Evolutionary conservation across 1,140 invertebrate genomes (phyloP).

Genomic region (Halyomorpha halys): DNA sequence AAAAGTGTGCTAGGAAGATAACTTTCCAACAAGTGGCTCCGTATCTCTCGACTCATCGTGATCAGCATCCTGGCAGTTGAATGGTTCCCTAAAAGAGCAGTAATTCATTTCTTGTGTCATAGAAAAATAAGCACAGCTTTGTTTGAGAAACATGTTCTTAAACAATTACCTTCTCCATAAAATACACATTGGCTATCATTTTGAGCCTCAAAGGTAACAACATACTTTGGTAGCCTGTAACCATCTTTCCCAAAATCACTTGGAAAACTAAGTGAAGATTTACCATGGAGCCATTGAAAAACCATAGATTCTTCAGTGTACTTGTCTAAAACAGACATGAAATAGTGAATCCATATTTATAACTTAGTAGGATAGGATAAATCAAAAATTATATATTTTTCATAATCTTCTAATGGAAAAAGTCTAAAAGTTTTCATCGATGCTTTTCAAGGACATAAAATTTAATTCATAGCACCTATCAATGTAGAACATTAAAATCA

Average conservation of each 20-base stretch:
- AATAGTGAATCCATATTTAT: too few relatives aligned
- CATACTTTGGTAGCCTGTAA: constrained; percentile 47
- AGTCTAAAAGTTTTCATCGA: too few relatives aligned
- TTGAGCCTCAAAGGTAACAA: constrained; percentile 45
- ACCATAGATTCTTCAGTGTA: constrained; percentile 45
- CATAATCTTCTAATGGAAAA: too few relatives aligned
- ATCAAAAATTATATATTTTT: too few relatives aligned
- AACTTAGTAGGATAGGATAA: too few relatives aligned
- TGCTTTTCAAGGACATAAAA: too few relatives aligned
- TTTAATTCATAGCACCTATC: too few relatives aligned
- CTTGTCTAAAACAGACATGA: constrained; percentile 44
- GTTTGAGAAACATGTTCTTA: too few relatives aligned
- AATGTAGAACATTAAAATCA: too few relatives aligned
- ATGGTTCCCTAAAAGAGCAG: constrained; percentile 40
- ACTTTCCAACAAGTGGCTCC: constrained; percentile 49
- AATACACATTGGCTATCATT: constrained; percentile 45
- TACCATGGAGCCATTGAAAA: constrained; percentile 44
- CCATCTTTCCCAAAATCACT: constrained; percentile 43
- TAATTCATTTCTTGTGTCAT: too few relatives aligned
- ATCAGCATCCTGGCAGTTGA: constrained; percentile 46
- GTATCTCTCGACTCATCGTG: constrained; percentile 45
- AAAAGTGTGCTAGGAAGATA: constrained; percentile 52
- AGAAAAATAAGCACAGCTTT: too few relatives aligned
- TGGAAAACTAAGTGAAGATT: constrained; percentile 40
- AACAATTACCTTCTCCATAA: constrained; percentile 46